Conservation (phyloP, 1,140 invertebrate species). For the Magallana gigas region DNA sequence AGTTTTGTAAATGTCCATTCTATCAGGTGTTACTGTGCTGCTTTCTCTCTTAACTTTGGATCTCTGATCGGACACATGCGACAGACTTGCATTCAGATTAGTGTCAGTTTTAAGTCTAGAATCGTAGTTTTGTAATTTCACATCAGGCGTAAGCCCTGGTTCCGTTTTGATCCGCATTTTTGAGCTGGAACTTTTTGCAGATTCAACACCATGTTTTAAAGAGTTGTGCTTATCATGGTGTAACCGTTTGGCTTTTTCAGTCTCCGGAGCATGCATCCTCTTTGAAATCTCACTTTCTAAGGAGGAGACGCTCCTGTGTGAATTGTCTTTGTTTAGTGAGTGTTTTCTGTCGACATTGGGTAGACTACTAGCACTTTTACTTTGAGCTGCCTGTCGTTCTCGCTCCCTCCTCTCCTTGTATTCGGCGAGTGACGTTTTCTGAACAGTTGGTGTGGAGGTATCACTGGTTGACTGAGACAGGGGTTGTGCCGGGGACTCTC, state of each 20-base stretch:
- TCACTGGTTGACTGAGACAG: background rate
- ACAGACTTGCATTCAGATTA: slow-evolving; percentile 3
- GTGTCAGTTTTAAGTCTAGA: slow-evolving; percentile 9
- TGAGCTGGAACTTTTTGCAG: slow-evolving; percentile 36
- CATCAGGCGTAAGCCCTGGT: slow-evolving; percentile 31
- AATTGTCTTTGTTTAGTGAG: background rate
- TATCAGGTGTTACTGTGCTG: background rate
- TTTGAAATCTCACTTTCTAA: slow-evolving; percentile 15
- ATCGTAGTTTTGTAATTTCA: background rate
- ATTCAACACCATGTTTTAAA: slow-evolving; percentile 37
- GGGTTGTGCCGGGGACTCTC: background rate
- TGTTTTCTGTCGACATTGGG: background rate
- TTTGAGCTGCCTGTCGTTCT: slow-evolving; percentile 44
- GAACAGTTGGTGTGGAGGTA: slow-evolving; percentile 26
- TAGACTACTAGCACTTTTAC: slow-evolving; percentile 25
- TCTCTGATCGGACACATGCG: background rate
- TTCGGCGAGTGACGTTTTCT: slow-evolving; percentile 41
- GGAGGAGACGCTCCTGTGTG: background rate
- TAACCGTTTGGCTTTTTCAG: slow-evolving; percentile 35
- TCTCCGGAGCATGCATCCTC: background rate
- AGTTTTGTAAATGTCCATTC: slow-evolving; percentile 8
- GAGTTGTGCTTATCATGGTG: slow-evolving; percentile 7
- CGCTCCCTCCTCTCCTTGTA: slow-evolving; percentile 48
- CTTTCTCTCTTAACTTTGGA: background rate
- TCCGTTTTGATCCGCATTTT: slow-evolving; percentile 55